Evolutionary conservation across 2,888 invertebrate genomes (phyloP), one percentile per base, ranked within the genome.

Genomic region (Achlya flavicornis): DNA sequence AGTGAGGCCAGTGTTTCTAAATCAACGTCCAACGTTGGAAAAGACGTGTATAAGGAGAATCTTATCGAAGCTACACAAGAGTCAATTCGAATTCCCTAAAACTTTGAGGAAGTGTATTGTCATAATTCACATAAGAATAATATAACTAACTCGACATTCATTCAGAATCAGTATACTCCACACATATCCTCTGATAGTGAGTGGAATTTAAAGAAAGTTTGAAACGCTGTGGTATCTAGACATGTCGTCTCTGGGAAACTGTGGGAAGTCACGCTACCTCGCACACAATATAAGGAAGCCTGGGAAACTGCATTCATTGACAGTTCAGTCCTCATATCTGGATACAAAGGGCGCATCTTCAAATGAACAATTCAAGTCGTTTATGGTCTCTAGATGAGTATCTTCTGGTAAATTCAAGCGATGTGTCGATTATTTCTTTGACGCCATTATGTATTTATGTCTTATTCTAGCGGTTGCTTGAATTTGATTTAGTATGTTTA

Each of bases 201-300:
- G n/a, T 63, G 64, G 65, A 64, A 58, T 33, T 41, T 59, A 46
- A 46, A 35, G 61, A 64, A 32, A 43, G 66, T 66, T 61, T 63
- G 60, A 64, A 38, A 60, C 32, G n/a, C 12, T 61, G 59, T 58
- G 63, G 63, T 62, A 63, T 41, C 41, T 12, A 12, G 12, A 41
- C 41, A 41, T 41, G 41, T 64, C 12, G 66, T 66, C 63, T 61
- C 33, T 63, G 33, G 53, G 53, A 53, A 53, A 53, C 66, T 64
- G 69, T 76, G 76, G 66, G 69, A 76, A 69, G 70, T 67, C 71
- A 72, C 67, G 70, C 68, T 59, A 64, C 33, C 70, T 63, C 67
- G 69, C 68, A 70, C 67, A 77, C 76, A 77, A 75, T 78, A 61
- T 62, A 63, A 64, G 59, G 60, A 7, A 62, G 66, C 67, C 69